Evolutionary conservation across 2,888 invertebrate species (phyloP).

Genomic region (Tetanocera ferruginea): DNA sequence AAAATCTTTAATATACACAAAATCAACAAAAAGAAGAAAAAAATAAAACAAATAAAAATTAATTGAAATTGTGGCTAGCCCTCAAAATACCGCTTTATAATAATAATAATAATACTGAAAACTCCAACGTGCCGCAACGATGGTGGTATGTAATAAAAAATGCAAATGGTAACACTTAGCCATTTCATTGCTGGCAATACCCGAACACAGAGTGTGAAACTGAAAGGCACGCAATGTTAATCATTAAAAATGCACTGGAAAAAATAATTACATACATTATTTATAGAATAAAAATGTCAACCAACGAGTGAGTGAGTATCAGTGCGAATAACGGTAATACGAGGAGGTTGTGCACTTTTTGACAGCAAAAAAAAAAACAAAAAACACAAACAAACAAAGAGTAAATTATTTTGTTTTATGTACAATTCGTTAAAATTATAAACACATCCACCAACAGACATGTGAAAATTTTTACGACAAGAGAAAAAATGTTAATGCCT

Average conservation of each 20-base stretch:
- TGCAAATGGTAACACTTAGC: constrained; percentile 67
- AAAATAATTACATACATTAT: constrained; percentile 25
- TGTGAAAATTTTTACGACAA: too few species aligned
- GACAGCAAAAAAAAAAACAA: not conserved
- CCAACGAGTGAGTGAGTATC: not conserved
- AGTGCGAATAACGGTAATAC: not conserved
- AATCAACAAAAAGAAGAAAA: too few species aligned
- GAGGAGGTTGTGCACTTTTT: too few species aligned
- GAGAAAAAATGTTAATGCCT: too few species aligned
- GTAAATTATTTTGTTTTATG: not conserved
- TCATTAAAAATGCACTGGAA: constrained; percentile 17
- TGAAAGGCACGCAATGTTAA: constrained; percentile 3
- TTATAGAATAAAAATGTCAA: not conserved
- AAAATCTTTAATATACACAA: too few species aligned
- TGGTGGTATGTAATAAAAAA: constrained; percentile 60
- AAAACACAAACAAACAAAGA: not conserved
- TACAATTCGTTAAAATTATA: not conserved
- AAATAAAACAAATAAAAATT: too few species aligned
- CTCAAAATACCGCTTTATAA: too few species aligned
- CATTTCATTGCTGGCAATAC: constrained; percentile 48
- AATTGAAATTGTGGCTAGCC: too few species aligned
- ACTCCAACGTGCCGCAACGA: constrained; percentile 62
- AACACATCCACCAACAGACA: too few species aligned
- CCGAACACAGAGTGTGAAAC: constrained; percentile 9
- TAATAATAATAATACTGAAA: too few species aligned